Evolutionary conservation across 2,797 vertebrate genomes (phyloP).

Genomic region (Zenarchopterus dispar): DNA sequence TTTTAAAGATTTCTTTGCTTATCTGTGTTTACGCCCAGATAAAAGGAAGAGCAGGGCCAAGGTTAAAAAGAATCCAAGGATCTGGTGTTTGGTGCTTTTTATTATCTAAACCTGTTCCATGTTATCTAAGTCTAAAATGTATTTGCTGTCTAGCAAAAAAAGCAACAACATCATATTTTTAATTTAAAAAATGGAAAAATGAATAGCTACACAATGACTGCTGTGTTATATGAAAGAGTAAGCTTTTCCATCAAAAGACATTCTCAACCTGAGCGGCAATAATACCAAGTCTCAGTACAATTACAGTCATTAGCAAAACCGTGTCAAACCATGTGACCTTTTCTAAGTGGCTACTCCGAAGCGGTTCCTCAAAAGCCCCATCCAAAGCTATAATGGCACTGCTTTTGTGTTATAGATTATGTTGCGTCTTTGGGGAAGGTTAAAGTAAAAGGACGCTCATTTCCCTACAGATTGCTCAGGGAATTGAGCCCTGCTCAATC

Average conservation of each 20-base stretch:
- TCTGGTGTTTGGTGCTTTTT: slow-evolving; percentile 6
- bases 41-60: too few species aligned
- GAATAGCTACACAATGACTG: slow-evolving; percentile 44
- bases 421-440: slow-evolving; percentile 66
- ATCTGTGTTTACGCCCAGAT: too few species aligned
- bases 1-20: too few species aligned
- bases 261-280: not conserved
- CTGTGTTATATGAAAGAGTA: not conserved
- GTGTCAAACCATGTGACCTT: slow-evolving; percentile 36
- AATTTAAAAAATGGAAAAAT: too few species aligned
- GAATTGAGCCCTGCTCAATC: slow-evolving; percentile 68
- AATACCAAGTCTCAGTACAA: slow-evolving; percentile 5
- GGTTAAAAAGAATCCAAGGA: too few species aligned
- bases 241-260: too few species aligned
- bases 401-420: slow-evolving; percentile 58
- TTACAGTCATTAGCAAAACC: slow-evolving; percentile 28
- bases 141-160: not conserved
- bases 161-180: too few species aligned
- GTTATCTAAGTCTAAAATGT: slow-evolving; percentile 60
- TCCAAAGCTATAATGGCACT: slow-evolving; percentile 46
- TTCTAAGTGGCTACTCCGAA: slow-evolving; percentile 27
- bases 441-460: slow-evolving; percentile 73
- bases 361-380: slow-evolving; percentile 22
- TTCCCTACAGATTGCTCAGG: slow-evolving; percentile 70
- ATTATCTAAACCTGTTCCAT: slow-evolving; percentile 61